Conservation (phyloP, 2,113 vertebrate genomes). For the Psephotus haematonotus region DNA sequence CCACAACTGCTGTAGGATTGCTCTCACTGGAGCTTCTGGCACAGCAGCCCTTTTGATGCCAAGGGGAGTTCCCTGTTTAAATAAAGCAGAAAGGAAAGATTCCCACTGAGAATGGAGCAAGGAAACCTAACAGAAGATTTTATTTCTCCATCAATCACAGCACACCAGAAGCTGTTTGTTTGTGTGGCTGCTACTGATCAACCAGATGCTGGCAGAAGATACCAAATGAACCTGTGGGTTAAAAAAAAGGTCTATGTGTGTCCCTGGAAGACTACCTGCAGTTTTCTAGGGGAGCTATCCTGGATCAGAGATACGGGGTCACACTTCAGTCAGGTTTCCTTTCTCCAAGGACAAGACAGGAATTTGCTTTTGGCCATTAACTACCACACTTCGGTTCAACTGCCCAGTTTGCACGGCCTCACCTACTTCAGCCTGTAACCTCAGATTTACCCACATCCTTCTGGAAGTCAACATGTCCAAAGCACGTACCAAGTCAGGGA, state of each 20-base stretch:
- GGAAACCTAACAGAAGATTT: background rate
- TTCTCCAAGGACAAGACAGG: background rate
- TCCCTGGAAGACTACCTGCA: background rate
- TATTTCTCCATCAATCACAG: background rate
- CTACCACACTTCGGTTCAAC: background rate
- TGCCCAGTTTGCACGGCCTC: background rate
- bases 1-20: background rate
- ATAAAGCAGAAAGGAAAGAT: background rate
- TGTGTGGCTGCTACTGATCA: background rate
- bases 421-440: background rate
- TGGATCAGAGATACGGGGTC: background rate
- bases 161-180: background rate
- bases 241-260: background rate
- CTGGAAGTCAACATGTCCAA: background rate
- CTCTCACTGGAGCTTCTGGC: background rate
- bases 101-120: background rate
- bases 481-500: background rate
- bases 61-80: background rate
- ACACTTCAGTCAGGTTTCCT: background rate
- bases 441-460: background rate
- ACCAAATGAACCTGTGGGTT: background rate
- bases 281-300: background rate
- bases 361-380: background rate
- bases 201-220: background rate
- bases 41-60: background rate